Conservation (phyloP, 2,888 invertebrate species). For the Pollenia angustigena region DNA sequence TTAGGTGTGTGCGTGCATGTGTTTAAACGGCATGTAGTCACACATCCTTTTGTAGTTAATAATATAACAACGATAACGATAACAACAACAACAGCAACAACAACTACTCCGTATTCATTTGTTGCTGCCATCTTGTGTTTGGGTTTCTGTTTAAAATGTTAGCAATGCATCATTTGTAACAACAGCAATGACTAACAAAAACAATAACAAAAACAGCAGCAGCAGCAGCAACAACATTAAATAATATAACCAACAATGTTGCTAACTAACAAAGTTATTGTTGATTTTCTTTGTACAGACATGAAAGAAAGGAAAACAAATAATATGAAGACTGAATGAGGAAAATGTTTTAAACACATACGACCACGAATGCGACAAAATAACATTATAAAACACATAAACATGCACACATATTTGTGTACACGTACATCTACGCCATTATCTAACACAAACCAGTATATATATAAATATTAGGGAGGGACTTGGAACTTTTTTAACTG, state of each 20-base stretch:
- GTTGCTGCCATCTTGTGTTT: conserved; percentile 52
- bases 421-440: neutral
- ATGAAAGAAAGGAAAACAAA: conserved; percentile 32
- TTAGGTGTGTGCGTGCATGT: too few relatives aligned
- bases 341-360: neutral
- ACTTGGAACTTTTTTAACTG: too few relatives aligned
- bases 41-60: conserved; percentile 43
- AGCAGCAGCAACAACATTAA: neutral
- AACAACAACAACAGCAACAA: too few relatives aligned
- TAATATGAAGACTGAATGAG: conserved; percentile 7
- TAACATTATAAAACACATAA: conserved; percentile 38
- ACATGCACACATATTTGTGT: neutral
- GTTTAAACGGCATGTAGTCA: conserved; percentile 32
- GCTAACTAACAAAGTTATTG: conserved; percentile 72
- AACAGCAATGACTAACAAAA: conserved; percentile 57
- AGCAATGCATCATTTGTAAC: conserved; percentile 69
- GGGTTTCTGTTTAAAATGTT: conserved; percentile 60
- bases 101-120: conserved; percentile 69
- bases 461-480: conserved; percentile 6
- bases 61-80: conserved; percentile 1
- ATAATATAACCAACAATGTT: conserved; percentile 63
- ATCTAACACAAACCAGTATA: too few relatives aligned
- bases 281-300: conserved; percentile 48
- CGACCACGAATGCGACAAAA: conserved; percentile 31
- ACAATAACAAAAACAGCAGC: conserved; percentile 39